phyloP scores from a whole-genome alignment of 2,797 vertebrate genomes.

The Setipinna tenuifilis region DNA sequence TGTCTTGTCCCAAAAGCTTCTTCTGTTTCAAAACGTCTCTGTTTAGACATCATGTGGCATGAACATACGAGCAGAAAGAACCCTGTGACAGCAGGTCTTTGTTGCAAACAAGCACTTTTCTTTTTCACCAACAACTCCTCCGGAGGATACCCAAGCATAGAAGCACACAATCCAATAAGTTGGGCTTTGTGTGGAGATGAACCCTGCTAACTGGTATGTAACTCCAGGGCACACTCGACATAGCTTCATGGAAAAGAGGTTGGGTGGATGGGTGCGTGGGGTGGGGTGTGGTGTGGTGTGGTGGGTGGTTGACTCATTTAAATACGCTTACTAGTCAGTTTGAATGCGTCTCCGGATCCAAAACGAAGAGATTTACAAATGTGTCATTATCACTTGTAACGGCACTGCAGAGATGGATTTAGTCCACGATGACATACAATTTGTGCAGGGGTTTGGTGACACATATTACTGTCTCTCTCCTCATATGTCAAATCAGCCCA shows the following conservation, averaged over 20 bases:
- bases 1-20: background rate
- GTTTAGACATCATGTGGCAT: background rate
- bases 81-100: conserved; percentile 20
- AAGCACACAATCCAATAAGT: conserved; percentile 18
- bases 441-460: conserved; percentile 56
- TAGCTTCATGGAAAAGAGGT: background rate
- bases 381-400: conserved; percentile 38
- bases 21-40: background rate
- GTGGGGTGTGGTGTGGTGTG: background rate
- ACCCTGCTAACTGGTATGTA: conserved; percentile 2
- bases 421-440: conserved; percentile 58
- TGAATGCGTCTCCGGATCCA: conserved; percentile 23
- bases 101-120: conserved; percentile 23
- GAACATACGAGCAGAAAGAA: conserved; percentile 2
- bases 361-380: conserved; percentile 39
- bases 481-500: conserved; percentile 61
- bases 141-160: background rate
- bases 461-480: conserved; percentile 59
- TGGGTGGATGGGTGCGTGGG: background rate
- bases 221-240: conserved; percentile 17
- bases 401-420: conserved; percentile 55
- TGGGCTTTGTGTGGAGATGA: conserved; percentile 21
- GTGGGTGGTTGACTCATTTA: conserved; percentile 5
- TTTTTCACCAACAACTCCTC: background rate
- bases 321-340: conserved; percentile 22